Base-by-base conservation (phyloP, 2,888 invertebrate genomes). In the Caradrina kadenii region DNA sequence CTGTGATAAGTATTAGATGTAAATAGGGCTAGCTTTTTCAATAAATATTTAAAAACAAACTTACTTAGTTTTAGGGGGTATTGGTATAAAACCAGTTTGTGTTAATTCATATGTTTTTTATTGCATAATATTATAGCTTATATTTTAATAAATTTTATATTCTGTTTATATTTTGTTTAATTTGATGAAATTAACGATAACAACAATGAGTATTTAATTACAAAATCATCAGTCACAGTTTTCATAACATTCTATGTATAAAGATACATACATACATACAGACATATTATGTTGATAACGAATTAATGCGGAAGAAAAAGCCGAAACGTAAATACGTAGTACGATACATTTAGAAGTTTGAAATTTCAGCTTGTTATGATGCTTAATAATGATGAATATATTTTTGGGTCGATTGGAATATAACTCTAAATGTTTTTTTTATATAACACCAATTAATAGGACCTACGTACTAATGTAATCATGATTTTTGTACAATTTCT, bases 1-100 rank as follows among this genome's bases (percentile, higher is more conserved):
- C 82, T 84, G 83, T 83, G 83, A 83, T 83, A 75, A 63, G 15
- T 63, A 39, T 35, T 45, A 49, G n/a, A n/a, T 62, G 26, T 50
- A 53, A 22, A 49, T 60, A 63, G 3, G 31, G 19, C 11, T 68
- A 54, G 11, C 8, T 35, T 55, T 22, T 39, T 13, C 31, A 48
- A 31, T 48, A 8, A 42, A 55, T 42, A 48, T 39, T 59, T 58
- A 35, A 50, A 17, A 17, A 45, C 11, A 13, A 17, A 11, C 17
- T 45, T 45, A 5, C 15, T 45, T 45, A 17, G 45, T 45, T 4
- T 45, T 42, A 49, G 10, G 15, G 19, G 2, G 19, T 35, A 53
- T 54, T 42, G 50, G 35, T 54, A 19, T 17, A 49, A 72, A 42
- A 72, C n/a, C n/a, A 55, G 35, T 35, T 4, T 11, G 31, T 58